Percentiles rank a stretch among this genome's conserved stretches.
phyloP scores from a whole-genome alignment of 2,113 vertebrate species.

The Eudorcas thomsonii region DNA sequence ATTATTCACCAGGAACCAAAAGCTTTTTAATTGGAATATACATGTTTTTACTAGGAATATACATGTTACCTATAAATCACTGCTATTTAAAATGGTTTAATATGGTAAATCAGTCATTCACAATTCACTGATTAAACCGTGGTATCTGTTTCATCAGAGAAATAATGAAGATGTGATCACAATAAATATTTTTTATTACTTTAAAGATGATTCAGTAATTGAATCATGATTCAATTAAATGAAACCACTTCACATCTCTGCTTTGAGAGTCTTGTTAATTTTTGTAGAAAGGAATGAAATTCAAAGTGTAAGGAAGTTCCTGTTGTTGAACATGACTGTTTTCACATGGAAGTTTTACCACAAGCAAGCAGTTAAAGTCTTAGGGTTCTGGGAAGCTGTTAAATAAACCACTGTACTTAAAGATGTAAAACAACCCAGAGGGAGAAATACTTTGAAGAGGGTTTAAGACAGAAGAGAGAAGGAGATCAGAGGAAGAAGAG shows the following conservation, averaged over 20 bases:
- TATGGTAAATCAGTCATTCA: neutral
- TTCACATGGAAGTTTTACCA: neutral
- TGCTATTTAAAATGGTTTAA: neutral
- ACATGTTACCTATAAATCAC: neutral
- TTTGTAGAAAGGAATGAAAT: slow-evolving; percentile 10
- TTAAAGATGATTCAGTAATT: neutral
- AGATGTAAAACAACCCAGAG: neutral
- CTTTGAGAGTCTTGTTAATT: slow-evolving; percentile 22
- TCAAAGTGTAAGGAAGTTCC: neutral
- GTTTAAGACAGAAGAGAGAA: neutral
- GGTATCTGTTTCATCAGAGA: neutral
- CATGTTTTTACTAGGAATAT: neutral
- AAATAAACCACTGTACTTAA: neutral
- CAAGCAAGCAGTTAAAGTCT: neutral
- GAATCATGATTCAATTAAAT: neutral
- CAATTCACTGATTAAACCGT: neutral
- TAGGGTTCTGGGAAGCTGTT: neutral
- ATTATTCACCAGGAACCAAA: neutral
- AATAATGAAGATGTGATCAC: neutral
- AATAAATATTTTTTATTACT: neutral
- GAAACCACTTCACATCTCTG: neutral
- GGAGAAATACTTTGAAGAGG: neutral
- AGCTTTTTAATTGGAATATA: neutral
- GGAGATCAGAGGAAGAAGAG: neutral
- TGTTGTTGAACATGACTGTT: neutral